Base-by-base conservation (phyloP, 53 echinoderm and acorn worm genomes). In the Antedon mediterranea region DNA sequence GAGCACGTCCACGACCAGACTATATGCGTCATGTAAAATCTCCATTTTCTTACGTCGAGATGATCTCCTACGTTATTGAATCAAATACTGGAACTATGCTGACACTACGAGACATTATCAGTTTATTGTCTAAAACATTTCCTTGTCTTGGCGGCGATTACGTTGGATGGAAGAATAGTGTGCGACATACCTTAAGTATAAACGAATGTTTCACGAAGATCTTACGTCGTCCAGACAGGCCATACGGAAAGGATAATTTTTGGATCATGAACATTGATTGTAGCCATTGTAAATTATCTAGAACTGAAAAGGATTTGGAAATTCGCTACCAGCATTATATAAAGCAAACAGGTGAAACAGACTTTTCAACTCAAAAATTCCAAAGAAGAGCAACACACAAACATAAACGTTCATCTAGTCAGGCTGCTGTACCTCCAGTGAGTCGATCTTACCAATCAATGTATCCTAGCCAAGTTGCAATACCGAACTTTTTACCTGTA, bases 191-290 rank as follows among this genome's bases (percentile, higher is more conserved):
- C 71, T 76, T 85, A 34, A 80, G 80, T 33, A 29, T 72, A 71
- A 85, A 72, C 80, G 33, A 30, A 31, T 71, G 85, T n/a, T 85
- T 85, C 80, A 43, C 44, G 14, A 85, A 85, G 41, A 70, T 85
- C 0, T 80, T 85, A 14, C 76, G 85, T 15, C 28, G 80, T 41
- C 43, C 70, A n/a, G 5, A 34, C 11, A 75, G 75, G 29, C 85
- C 85, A 0, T 80, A 71, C 71, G 85, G 76, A 30, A 85, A 85
- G 76, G 85, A 85, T 85, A 85, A 85, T 72, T 85, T 85, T 72
- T 85, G 85, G 85, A 80, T 76, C 41, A 71, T 85, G 31, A 85
- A 85, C 11, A 72, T 76, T 7, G 75, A 80, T 76, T 73, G 71
- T n/a, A 30, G 9, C 41, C 71, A 80, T 41, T 80, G 76, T 31